Percentiles rank a stretch among this genome's conserved stretches.
phyloP scores from a whole-genome alignment of 2,113 vertebrate genomes.

The Octodon degus region DNA sequence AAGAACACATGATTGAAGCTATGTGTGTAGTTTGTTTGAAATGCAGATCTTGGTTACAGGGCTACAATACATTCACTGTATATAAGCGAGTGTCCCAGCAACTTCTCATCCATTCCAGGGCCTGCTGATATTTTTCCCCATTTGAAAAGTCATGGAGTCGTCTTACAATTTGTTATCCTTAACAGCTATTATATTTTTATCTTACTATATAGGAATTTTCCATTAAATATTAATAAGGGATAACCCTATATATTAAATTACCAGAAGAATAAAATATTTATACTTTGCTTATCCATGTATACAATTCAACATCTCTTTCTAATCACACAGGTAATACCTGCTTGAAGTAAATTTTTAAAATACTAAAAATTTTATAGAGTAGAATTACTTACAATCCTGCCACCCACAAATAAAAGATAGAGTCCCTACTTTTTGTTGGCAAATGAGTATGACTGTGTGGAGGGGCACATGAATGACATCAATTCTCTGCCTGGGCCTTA shows the following conservation, averaged over 20 bases:
- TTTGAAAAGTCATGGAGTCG: slow-evolving; percentile 7
- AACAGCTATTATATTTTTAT: slow-evolving; percentile 32
- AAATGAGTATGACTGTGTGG: neutral
- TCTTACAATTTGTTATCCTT: neutral
- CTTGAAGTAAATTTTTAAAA: slow-evolving; percentile 1
- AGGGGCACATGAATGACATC: neutral
- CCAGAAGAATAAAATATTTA: slow-evolving; percentile 36
- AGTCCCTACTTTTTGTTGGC: neutral
- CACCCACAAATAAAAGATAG: neutral
- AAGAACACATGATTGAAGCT: neutral
- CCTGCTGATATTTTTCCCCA: neutral
- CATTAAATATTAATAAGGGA: slow-evolving; percentile 29
- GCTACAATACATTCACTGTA: neutral
- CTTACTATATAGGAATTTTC: neutral
- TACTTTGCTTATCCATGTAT: neutral
- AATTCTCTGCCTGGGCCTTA: neutral
- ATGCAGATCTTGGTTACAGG: neutral
- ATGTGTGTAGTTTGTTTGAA: neutral
- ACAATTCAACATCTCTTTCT: slow-evolving; percentile 1
- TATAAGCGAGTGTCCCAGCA: neutral
- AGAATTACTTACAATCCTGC: neutral
- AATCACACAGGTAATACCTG: neutral
- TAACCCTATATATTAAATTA: neutral
- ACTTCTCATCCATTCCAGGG: neutral
- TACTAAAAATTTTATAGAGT: neutral